Base-by-base conservation (phyloP, 2,888 invertebrate species). In the Brachypalpus laphriformis region DNA sequence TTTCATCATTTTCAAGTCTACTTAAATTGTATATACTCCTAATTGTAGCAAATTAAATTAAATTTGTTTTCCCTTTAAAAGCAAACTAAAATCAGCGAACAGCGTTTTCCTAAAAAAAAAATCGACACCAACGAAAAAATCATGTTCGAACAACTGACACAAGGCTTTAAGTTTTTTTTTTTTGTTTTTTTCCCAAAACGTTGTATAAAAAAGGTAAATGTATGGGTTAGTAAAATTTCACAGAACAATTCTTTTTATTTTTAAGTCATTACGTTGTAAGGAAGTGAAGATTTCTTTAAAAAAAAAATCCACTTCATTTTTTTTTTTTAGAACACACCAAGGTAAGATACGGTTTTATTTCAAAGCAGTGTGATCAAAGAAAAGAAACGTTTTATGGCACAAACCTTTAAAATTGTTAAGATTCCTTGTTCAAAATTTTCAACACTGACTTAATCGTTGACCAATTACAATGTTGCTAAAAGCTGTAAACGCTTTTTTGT, bases 1-100 rank as follows among this genome's bases (percentile, higher is more conserved):
- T 47, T 34, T 77, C 16, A 57, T 82, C 11, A 56, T 77, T 76
- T 72, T 78, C 74, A 83, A 74, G 74, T 74, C 83, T 83, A 83
- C 83, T 83, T 78, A 83, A 75, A 66, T 70, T 83, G 42, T 83
- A 83, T 83, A 83, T 83, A 83, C 47, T 83, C 83, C 83, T 83
- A 78, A 65, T 57, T 74, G 20, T 72, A 83, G 83, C 80, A 83
- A 83, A 83, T 57, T 51, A 83, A 83, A 83, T 57, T 51, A 78
- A 75, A 28, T 66, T 49, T 75, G 61, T 37, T 70, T 66, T 71
- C 47, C 45, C 34, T 71, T 45, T 68, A 57, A 83, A 78, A 74
- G 74, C 66, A 59, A 47, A 72, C 68, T 25, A 56, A 9, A 78
- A 59, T 51, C 57, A 83, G 74, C 70, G 61, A 82, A 72, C 65